A percentile compares a stretch with the other conserved stretches of the same genome.
Conservation (phyloP, 2,797 vertebrate genomes). For the Falco novaeseelandiae region DNA sequence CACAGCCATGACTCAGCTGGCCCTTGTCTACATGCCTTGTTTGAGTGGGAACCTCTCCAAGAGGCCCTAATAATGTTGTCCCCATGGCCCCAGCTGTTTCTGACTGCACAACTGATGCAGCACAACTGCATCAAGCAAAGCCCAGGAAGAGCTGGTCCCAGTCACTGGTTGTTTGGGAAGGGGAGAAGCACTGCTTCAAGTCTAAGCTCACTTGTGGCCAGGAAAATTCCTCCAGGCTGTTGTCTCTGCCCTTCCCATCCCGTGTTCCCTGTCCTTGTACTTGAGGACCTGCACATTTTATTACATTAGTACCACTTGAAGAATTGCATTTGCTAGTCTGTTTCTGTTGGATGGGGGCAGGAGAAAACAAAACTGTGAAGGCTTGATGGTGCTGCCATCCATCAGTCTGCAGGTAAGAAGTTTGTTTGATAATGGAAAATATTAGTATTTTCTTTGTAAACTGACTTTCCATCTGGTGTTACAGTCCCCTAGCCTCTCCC, state of each 20-base stretch:
- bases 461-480: background rate
- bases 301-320: background rate
- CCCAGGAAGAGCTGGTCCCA: background rate
- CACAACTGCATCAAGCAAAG: background rate
- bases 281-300: background rate
- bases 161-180: background rate
- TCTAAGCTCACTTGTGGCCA: background rate
- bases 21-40: background rate
- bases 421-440: background rate
- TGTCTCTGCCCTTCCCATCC: background rate
- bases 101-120: background rate
- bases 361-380: background rate
- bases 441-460: background rate
- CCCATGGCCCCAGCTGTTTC: background rate
- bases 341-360: background rate
- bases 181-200: background rate
- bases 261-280: background rate
- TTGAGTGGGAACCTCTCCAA: background rate
- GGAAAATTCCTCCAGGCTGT: background rate
- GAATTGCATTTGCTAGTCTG: background rate
- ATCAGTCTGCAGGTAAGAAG: background rate
- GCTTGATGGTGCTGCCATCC: background rate
- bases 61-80: background rate
- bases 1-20: background rate
- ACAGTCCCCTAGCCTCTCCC: fast-evolving